Base-by-base conservation (phyloP, 2,888 invertebrate genomes). In the Trissonchulus sp. region DNA sequence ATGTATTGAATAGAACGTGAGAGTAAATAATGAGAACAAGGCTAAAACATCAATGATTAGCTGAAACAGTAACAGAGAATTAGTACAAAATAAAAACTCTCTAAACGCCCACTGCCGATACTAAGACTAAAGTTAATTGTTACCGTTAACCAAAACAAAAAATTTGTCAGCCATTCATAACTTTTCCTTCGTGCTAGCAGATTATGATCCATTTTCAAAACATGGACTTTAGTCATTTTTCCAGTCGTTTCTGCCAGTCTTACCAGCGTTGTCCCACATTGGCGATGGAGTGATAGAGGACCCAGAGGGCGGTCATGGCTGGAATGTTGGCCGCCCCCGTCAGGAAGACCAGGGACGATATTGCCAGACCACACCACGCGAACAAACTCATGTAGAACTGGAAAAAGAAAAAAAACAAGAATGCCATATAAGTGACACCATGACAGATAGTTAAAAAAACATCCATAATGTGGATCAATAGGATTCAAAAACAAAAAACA, bases 281-380 rank as follows among this genome's bases (percentile, higher is more conserved):
- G n/a, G 84, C 84, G n/a, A 86, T 78, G 33, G 85, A 85, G 76
- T 85, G 85, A 78, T 86, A 86, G 1, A 85, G 79, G 18, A 82
- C 74, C 86, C 86, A 86, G n/a, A 86, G 79, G 1, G 78, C 30
- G 15, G 83, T 62, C 83, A 86, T 83, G 35, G 84, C 79, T 18
- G 84, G 77, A 80, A 84, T 83, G 79, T 86, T 86, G 2, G 85
- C 84, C 38, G 82, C 81, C 18, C 86, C 85, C 68, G 79, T 78
- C 3, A 85, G 33, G 2, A 85, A 76, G 3, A 86, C 79, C 69
- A 83, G 79, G 0, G 75, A 72, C 3, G 85, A 83, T 68, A 85
- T 77, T 2, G 74, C 79, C 23, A 85, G 73, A 1, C 86, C 86
- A 37, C 75, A 75, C 73, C 81, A 80, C 0, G 85, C 84, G 63